A percentile compares a stretch with the other conserved stretches of the same genome.
These are phyloP conservation scores for Buceros bicornis DNA, from an alignment of 2,797 vertebrate species.

Conservation along the genomic window DNA sequence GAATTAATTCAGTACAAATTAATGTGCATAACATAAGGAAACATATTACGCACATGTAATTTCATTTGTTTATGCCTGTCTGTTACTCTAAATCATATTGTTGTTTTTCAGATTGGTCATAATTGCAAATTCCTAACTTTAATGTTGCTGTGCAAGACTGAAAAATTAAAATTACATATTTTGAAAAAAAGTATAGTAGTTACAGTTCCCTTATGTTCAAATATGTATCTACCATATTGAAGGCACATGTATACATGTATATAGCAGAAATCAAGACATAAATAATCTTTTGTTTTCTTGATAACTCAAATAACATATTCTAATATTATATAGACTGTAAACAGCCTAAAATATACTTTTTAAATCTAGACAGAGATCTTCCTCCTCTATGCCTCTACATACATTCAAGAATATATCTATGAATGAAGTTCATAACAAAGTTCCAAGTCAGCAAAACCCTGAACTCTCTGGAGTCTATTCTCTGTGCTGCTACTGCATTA, in stretches of 20 bases:
- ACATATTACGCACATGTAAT: background rate
- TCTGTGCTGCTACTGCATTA: background rate
- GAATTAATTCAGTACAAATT: background rate
- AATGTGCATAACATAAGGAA: background rate
- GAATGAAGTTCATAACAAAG: background rate
- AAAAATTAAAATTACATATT: background rate
- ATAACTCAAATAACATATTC: background rate
- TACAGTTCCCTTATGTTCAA: background rate
- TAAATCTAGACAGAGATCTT: background rate
- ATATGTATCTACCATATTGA: background rate
- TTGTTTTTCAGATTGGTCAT: background rate
- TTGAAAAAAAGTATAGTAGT: background rate
- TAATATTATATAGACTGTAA: background rate
- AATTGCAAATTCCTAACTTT: background rate
- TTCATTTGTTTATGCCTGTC: background rate
- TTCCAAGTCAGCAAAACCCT: constrained; percentile 19
- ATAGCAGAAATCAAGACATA: background rate
- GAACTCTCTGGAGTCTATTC: background rate
- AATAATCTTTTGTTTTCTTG: background rate
- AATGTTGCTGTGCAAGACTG: background rate
- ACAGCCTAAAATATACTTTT: background rate
- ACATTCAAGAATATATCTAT: background rate
- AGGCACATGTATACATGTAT: background rate
- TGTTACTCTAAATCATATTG: background rate
- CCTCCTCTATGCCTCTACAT: background rate